phyloP scores from a whole-genome alignment of 2,797 vertebrate genomes.

The Etheostoma perlongum region DNA sequence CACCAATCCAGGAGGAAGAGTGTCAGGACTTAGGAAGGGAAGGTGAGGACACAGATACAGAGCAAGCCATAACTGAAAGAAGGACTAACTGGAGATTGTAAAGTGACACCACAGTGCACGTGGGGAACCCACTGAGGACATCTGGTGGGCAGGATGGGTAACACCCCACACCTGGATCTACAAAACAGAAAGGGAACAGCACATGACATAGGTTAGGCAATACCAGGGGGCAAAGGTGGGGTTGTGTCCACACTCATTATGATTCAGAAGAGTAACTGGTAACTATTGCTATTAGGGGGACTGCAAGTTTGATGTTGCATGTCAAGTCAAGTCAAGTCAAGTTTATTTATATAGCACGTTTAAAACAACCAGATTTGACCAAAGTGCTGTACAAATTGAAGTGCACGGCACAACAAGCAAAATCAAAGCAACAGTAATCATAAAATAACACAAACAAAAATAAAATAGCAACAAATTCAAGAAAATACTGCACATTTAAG shows the following conservation, averaged over 20 bases:
- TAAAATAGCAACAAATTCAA: no score
- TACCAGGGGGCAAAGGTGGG: neutral
- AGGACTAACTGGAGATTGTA: neutral
- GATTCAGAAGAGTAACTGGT: neutral
- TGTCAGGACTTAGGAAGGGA: slow-evolving; percentile 30
- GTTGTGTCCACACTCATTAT: neutral
- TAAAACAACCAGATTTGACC: no score
- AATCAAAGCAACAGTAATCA: no score
- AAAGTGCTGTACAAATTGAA: no score
- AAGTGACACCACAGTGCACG: neutral
- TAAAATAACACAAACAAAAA: no score
- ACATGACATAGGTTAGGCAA: neutral
- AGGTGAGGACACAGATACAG: slow-evolving; percentile 58
- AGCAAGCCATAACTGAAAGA: neutral
- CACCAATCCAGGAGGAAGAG: slow-evolving; percentile 67
- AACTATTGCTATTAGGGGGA: neutral
- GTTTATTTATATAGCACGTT: no score
- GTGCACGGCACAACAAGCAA: no score
- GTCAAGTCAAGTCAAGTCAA: neutral
- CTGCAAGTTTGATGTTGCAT: neutral
- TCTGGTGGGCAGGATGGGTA: slow-evolving; percentile 56
- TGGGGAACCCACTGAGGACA: slow-evolving; percentile 47
- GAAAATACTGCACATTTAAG: no score
- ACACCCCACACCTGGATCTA: neutral
- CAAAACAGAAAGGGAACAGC: neutral